These are phyloP conservation scores for Geotrypetes seraphini DNA, from an alignment of 2,797 vertebrate genomes.

Conservation along the genomic window DNA sequence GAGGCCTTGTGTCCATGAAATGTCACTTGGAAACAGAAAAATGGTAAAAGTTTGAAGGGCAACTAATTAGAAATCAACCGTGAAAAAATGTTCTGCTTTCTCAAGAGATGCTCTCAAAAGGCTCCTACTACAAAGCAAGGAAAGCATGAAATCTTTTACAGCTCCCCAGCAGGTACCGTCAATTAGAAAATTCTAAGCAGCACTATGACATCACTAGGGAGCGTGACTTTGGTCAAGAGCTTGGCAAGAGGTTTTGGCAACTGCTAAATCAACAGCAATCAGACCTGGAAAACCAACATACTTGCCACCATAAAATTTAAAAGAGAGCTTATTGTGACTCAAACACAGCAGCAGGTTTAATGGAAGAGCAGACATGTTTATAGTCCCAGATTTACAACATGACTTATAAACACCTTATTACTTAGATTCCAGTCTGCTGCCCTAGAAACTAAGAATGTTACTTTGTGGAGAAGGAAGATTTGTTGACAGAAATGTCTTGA, in stretches of 20 bases:
- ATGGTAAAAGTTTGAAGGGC: conserved; percentile 6
- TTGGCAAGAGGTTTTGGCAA: conserved; percentile 45
- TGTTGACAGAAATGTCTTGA: conserved; percentile 60
- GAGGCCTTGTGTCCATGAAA: no score
- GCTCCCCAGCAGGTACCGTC: conserved; percentile 39
- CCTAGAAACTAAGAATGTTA: conserved; percentile 64
- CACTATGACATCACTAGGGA: conserved; percentile 52
- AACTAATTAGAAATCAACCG: conserved; percentile 9
- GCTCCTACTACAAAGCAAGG: conserved; percentile 10
- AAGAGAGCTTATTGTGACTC: conserved; percentile 55
- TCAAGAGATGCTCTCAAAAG: conserved; percentile 22
- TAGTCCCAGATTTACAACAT: conserved; percentile 60
- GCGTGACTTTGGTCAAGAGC: conserved; percentile 52
- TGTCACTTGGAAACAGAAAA: no score
- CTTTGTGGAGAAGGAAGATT: conserved; percentile 53
- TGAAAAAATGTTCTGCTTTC: conserved; percentile 5
- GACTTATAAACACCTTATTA: conserved; percentile 64
- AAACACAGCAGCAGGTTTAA: conserved; percentile 54
- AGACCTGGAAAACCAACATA: conserved; percentile 48
- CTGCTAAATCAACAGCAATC: conserved; percentile 55
- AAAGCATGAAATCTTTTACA: conserved; percentile 24
- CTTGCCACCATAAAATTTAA: conserved; percentile 46
- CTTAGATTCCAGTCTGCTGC: conserved; percentile 60
- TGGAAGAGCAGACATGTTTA: conserved; percentile 61
- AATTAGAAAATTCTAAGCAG: conserved; percentile 41